These are phyloP conservation scores for Catagonus wagneri DNA, from an alignment of 2,113 vertebrate genomes.

Conservation along the genomic window DNA sequence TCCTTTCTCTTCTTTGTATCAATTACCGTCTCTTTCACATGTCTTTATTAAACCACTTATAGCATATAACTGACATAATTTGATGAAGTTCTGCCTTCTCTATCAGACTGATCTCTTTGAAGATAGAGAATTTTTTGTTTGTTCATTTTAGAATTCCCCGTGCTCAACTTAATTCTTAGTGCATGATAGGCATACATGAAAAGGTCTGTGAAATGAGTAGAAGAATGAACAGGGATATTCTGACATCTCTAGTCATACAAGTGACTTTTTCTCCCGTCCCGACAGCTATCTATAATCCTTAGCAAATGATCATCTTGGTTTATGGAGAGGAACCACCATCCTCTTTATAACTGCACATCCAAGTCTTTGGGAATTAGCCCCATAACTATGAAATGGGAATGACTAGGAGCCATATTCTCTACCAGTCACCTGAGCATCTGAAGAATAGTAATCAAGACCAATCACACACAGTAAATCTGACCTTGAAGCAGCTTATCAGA, in stretches of 20 bases:
- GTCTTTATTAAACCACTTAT: slow-evolving; percentile 33
- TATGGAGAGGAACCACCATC: background rate
- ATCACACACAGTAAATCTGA: background rate
- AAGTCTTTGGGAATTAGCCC: background rate
- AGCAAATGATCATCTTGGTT: background rate
- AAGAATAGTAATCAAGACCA: background rate
- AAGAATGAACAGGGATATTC: background rate
- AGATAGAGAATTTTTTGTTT: background rate
- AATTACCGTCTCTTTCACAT: background rate
- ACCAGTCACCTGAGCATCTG: background rate
- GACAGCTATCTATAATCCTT: background rate
- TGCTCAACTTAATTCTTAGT: background rate
- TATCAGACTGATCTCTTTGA: slow-evolving; percentile 21
- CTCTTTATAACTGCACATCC: background rate
- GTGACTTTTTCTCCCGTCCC: background rate
- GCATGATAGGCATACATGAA: background rate
- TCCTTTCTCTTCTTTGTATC: background rate
- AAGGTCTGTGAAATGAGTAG: background rate
- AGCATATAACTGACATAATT: background rate
- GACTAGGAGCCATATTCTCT: background rate
- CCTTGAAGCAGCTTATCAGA: background rate
- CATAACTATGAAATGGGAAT: background rate
- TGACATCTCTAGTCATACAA: background rate
- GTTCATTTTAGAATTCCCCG: slow-evolving; percentile 17
- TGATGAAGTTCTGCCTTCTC: background rate